Conservation (phyloP, 2,113 vertebrate species). For the Microcebus murinus region DNA sequence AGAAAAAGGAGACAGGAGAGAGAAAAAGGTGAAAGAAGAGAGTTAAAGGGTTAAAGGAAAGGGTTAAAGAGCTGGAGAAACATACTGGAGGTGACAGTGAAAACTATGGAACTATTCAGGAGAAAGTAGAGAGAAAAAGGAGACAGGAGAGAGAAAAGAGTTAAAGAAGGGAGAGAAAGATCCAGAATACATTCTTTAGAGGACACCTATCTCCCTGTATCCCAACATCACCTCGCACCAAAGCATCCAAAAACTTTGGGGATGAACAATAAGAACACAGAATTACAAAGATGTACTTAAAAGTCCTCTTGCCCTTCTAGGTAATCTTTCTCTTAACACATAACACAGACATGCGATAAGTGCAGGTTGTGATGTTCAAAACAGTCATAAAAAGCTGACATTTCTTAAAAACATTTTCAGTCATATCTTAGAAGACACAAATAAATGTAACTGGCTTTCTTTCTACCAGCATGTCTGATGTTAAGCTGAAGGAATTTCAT, state of each 20-base stretch:
- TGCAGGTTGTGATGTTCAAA: background rate
- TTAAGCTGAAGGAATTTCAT: background rate
- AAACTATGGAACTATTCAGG: background rate
- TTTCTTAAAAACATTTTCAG: conserved; percentile 24
- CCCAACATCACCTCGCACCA: background rate
- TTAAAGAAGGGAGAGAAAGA: background rate
- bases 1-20: background rate
- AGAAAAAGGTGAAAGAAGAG: background rate
- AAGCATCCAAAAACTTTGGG: background rate
- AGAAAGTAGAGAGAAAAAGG: background rate
- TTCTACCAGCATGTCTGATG: background rate
- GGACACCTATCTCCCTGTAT: background rate
- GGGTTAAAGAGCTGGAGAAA: background rate
- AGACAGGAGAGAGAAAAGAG: background rate
- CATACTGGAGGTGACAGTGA: background rate
- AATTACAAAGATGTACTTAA: background rate
- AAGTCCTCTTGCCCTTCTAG: background rate
- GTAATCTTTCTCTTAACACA: background rate
- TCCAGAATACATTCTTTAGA: background rate
- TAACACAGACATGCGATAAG: background rate
- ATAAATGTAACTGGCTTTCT: background rate
- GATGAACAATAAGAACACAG: background rate
- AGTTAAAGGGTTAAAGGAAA: background rate
- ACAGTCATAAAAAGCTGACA: background rate
- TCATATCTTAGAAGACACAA: background rate